Base-by-base conservation (phyloP, 2,797 vertebrate species). In the Basileuterus tristriatus region DNA sequence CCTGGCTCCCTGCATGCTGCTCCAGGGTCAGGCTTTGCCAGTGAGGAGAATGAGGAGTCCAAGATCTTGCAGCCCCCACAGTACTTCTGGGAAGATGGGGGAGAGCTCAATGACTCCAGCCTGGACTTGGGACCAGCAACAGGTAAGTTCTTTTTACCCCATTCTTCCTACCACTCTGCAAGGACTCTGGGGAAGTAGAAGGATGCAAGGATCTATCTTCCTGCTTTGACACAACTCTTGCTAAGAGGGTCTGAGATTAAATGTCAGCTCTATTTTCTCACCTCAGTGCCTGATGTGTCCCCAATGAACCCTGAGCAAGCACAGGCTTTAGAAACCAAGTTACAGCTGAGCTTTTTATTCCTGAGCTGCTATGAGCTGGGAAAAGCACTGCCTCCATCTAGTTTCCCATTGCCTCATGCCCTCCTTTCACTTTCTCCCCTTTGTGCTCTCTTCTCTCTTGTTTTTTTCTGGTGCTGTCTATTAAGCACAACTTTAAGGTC, bases 1-100 rank as follows among this genome's bases (percentile, higher is more conserved):
- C 95, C 97, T 27, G 84, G 95, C 32, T 94, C 98, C 12, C 94
- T 98, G 69, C 97, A 98, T 27, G 97, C 96, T 39, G 98, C 98
- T 16, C 98, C 98, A 0, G 98, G 98, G 72, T 99, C 98, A 0
- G 98, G 98, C 74, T 98, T 98, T 96, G 97, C 98, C 94, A 98
- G 98, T 0, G 98, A 98, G 83, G 98, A 98, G 60, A 98, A 98
- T 23, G 98, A 98, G 17, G 97, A 98, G 67, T 98, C 98, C 59
- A 97, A 93, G 49, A 94, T 98, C 30, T 91, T 98, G 55, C 97
- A 98, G 83, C 97, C 98, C 1, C 97, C 97, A 0, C 98, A 98
- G 87, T 98, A 98, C 89, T 98, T 98, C 93, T 98, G 98, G 98
- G 98, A 98, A 64, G 98, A 98, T 82, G 98, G 97, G 12, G 97